phyloP scores from a whole-genome alignment of 2,113 vertebrate species.

The Pterocles orientalis region DNA sequence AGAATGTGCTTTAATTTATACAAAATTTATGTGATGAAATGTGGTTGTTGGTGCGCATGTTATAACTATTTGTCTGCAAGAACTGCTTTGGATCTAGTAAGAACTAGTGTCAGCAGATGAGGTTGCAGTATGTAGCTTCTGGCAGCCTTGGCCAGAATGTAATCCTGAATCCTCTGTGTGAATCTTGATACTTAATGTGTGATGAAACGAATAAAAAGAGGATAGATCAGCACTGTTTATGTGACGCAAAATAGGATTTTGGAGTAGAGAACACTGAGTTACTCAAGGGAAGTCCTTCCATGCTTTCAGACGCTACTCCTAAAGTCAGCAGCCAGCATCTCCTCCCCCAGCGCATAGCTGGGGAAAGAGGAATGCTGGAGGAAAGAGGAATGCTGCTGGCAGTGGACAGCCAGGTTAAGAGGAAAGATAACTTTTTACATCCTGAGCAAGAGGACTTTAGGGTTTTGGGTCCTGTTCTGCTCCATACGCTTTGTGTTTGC shows the following conservation, averaged over 20 bases:
- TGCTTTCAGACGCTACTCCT: not conserved
- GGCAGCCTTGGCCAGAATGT: not conserved
- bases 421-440: not conserved
- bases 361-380: not conserved
- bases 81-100: not conserved
- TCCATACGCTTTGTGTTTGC: not conserved
- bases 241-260: not conserved
- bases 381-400: not conserved
- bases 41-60: not conserved
- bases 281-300: not conserved
- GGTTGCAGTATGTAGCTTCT: not conserved
- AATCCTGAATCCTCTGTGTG: not conserved
- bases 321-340: not conserved
- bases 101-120: not conserved
- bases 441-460: not conserved
- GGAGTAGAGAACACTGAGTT: not conserved
- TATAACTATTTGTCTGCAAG: not conserved
- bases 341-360: not conserved
- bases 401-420: not conserved
- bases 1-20: not conserved
- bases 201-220: not conserved
- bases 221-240: not conserved
- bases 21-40: not conserved
- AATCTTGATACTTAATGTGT: not conserved
- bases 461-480: not conserved